Percentiles rank a stretch among this genome's conserved stretches.
These are phyloP conservation scores for Charaxes varanes DNA, from an alignment of 1,140 invertebrate genomes.

Conservation along the genomic window DNA sequence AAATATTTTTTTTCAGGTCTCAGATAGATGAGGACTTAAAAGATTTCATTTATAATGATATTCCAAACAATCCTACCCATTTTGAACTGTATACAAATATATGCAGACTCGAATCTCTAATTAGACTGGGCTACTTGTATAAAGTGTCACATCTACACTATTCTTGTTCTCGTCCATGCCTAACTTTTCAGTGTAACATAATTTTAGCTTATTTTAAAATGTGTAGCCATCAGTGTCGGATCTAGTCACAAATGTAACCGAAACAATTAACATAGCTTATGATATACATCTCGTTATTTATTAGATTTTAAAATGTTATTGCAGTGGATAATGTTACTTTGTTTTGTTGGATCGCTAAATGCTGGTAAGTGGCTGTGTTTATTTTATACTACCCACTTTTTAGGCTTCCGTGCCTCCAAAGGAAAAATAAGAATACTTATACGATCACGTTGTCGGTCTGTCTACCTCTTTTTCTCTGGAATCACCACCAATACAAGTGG, in stretches of 20 bases:
- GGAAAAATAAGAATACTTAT: no score
- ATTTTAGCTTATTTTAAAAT: constrained; percentile 30
- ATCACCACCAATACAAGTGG: no score
- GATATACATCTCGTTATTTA: constrained; percentile 23
- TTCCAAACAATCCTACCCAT: no score
- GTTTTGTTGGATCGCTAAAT: constrained; percentile 30
- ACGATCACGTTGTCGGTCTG: no score
- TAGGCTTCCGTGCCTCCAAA: no score
- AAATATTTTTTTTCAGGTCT: no score
- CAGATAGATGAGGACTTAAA: background rate
- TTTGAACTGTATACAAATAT: background rate
- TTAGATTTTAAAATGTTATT: constrained; percentile 34
- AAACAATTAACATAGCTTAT: constrained; percentile 15
- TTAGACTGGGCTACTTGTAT: background rate
- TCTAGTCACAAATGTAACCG: constrained; percentile 25
- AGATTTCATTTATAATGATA: no score
- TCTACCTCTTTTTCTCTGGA: no score
- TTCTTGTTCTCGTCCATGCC: constrained; percentile 22
- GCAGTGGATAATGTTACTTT: constrained; percentile 38
- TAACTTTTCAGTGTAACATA: constrained; percentile 13
- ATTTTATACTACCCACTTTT: background rate
- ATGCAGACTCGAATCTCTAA: no score
- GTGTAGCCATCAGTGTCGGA: constrained; percentile 17
- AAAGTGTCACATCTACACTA: constrained; percentile 7
- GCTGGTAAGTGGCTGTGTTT: constrained; percentile 25